A percentile compares a stretch with the other conserved stretches of the same genome.
These are phyloP conservation scores for Elaphurus davidianus DNA, from an alignment of 2,113 vertebrate species.

Conservation along the genomic window DNA sequence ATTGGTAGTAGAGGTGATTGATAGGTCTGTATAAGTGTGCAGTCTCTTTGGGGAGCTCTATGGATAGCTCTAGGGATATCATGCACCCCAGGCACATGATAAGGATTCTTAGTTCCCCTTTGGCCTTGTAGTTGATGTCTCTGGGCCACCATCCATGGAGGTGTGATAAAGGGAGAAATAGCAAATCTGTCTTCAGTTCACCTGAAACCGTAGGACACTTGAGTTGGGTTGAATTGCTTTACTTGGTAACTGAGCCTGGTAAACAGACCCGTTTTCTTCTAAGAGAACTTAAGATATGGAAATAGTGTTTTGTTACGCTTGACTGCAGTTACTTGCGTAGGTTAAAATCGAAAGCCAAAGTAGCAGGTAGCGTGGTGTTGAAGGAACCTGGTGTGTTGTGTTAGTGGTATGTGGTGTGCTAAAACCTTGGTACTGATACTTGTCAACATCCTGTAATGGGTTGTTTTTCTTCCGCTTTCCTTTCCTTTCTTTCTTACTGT, in stretches of 20 bases:
- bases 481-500: slow-evolving; percentile 20
- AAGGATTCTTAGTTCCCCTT: neutral
- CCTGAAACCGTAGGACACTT: slow-evolving; percentile 26
- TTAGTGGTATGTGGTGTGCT: slow-evolving; percentile 41
- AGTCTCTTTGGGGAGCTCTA: neutral
- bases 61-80: neutral
- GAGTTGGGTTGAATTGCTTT: slow-evolving; percentile 28
- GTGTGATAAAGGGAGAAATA: neutral
- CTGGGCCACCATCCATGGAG: neutral
- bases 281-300: neutral
- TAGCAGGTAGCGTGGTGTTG: slow-evolving; percentile 23
- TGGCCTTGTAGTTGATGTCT: neutral
- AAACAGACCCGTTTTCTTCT: neutral
- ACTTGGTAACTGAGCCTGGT: neutral
- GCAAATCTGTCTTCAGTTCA: neutral
- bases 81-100: neutral
- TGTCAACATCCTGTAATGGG: slow-evolving; percentile 73
- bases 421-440: slow-evolving; percentile 26
- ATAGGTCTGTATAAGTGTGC: neutral
- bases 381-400: slow-evolving; percentile 13
- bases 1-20: neutral
- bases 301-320: neutral
- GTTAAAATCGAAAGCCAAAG: slow-evolving; percentile 49
- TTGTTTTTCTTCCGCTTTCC: slow-evolving; percentile 59
- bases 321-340: neutral